Conservation (phyloP, 2,797 vertebrate genomes). For the Etheostoma perlongum region DNA sequence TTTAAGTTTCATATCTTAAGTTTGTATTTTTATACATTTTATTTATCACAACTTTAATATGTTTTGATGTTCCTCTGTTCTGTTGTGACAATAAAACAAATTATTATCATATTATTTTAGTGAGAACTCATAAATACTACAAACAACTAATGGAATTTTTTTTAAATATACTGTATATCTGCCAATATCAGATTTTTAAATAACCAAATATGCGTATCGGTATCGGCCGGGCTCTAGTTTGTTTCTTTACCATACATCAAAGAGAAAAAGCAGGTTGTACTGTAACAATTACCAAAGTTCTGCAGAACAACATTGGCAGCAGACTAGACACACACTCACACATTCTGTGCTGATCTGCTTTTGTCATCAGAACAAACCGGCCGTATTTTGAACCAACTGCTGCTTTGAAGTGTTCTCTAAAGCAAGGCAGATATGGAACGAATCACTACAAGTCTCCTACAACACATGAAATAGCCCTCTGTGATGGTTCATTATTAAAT, state of each 20-base stretch:
- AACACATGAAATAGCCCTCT: constrained; percentile 24
- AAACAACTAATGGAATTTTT: too few relatives aligned
- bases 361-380: constrained; percentile 29
- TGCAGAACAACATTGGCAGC: constrained; percentile 15
- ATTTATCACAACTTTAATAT: too few relatives aligned
- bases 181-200: not conserved
- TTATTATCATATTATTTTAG: too few relatives aligned
- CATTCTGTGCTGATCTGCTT: constrained; percentile 22
- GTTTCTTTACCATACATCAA: not conserved
- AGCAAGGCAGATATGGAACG: constrained; percentile 30
- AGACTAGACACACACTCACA: constrained; percentile 1
- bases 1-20: too few relatives aligned
- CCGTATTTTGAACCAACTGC: constrained; percentile 28
- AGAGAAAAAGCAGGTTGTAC: not conserved
- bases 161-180: too few relatives aligned
- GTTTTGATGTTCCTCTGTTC: too few relatives aligned
- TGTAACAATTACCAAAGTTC: constrained; percentile 30
- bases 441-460: constrained; percentile 34
- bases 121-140: too few relatives aligned
- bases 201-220: not conserved
- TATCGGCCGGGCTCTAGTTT: not conserved
- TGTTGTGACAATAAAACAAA: too few relatives aligned
- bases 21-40: too few relatives aligned
- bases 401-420: constrained; percentile 13
- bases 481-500: constrained; percentile 57